phyloP scores from a whole-genome alignment of 2,888 invertebrate genomes.

The Carcina quercana region DNA sequence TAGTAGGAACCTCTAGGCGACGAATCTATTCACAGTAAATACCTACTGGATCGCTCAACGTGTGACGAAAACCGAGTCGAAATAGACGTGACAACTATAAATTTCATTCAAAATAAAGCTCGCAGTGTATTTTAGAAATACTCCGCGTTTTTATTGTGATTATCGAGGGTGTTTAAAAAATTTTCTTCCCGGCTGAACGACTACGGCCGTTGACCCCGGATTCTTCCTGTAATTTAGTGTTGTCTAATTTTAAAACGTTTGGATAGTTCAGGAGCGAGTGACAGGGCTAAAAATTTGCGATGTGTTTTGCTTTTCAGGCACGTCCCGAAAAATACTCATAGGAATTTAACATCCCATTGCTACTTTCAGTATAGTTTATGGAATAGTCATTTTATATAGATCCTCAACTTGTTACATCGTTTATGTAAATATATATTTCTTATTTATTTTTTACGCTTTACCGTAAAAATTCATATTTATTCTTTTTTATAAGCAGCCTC shows the following conservation, averaged over 20 bases:
- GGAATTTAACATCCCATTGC: too few species aligned
- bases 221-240: conserved; percentile 46
- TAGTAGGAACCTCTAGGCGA: conserved; percentile 34
- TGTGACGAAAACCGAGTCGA: conserved; percentile 56
- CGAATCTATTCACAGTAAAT: conserved; percentile 52
- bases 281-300: conserved; percentile 20
- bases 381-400: too few species aligned
- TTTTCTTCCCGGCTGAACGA: conserved; percentile 17
- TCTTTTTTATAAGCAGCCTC: too few species aligned
- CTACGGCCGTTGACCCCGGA: conserved; percentile 47
- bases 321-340: too few species aligned
- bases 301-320: not conserved
- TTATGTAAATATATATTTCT: too few species aligned
- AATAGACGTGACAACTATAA: conserved; percentile 60
- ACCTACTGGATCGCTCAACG: conserved; percentile 23
- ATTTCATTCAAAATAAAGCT: conserved; percentile 54
- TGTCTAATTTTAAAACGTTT: conserved; percentile 32
- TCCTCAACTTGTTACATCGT: too few species aligned
- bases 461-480: too few species aligned
- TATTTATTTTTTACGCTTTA: too few species aligned
- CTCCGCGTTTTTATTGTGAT: conserved; percentile 51
- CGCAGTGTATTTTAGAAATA: conserved; percentile 45
- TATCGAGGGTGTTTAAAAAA: conserved; percentile 46
- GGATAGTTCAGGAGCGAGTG: conserved; percentile 24
- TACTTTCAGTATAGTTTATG: too few species aligned